Base-by-base conservation (phyloP, 2,888 invertebrate species). In the Xestia ashworthii region DNA sequence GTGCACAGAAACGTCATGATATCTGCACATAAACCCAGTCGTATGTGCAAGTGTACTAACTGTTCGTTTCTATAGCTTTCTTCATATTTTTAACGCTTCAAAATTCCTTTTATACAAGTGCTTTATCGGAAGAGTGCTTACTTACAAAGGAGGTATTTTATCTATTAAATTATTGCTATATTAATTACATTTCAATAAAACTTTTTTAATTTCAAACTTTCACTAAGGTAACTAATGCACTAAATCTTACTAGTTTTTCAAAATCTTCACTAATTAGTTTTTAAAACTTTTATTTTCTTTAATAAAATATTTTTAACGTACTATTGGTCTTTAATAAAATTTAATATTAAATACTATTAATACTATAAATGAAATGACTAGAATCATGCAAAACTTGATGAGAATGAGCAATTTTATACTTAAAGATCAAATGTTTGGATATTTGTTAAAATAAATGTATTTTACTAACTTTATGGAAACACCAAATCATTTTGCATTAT, bases 281-380 rank as follows among this genome's bases (percentile, higher is more conserved):
- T 90, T 86, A 86, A 88, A 88, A 91, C 93, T 93, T 91, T 89
- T 89, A 90, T 89, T 89, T 89, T 92, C 92, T 92, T 93, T 94
- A 94, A 85, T 94, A 93, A 94, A 94, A 94, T 94, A 94, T 91
- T 94, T 88, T 95, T 93, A 95, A 93, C 91, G 87, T 92, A 91
- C 94, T 95, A 95, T 96, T 96, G 96, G 96, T 96, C 96, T 92
- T 95, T 95, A 94, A 95, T 94, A 95, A 94, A 93, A 92, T 93
- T 92, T 91, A 91, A 86, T 91, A 89, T 91, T 90, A 89, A 91
- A 83, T 82, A 79, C 87, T 89, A 89, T 87, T 86, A 87, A 90
- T 91, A 89, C 89, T 87, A 86, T 88, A 88, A 92, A 94, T 95
- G 93, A 92, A 93, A 91, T 93, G 90, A 93, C 89, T 87, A 94